Percentiles rank a stretch among this genome's conserved stretches.
Conservation (phyloP, 2,888 invertebrate species). For the Mythimna lalbum region DNA sequence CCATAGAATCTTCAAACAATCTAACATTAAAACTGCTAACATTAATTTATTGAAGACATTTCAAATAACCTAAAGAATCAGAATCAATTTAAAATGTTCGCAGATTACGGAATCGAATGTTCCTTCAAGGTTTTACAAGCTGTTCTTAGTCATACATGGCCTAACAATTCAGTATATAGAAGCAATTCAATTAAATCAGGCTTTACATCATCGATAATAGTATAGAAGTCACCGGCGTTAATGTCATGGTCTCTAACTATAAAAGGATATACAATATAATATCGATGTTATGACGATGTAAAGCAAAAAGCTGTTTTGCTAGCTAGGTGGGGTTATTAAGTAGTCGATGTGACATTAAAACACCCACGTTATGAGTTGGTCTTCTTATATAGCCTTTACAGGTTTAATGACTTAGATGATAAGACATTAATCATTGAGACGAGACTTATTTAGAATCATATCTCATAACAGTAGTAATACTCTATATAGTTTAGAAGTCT, state of each 20-base stretch:
- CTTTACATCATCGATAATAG: conserved; percentile 41
- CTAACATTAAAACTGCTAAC: too few relatives aligned
- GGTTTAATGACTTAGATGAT: conserved; percentile 23
- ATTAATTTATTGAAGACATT: too few relatives aligned
- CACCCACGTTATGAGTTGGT: conserved; percentile 46
- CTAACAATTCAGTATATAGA: conserved; percentile 6
- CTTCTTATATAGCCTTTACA: conserved; percentile 27
- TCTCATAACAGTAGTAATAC: conserved; percentile 2
- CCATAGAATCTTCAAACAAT: too few relatives aligned
- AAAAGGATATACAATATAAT: conserved; percentile 38
- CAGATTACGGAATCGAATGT: conserved; percentile 20
- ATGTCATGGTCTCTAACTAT: conserved; percentile 48
- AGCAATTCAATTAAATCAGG: conserved; percentile 31
- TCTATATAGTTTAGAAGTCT: background rate
- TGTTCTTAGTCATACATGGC: conserved; percentile 11
- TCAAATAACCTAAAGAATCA: background rate
- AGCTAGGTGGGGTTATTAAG: conserved; percentile 17
- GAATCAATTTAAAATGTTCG: background rate
- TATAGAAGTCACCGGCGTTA: conserved; percentile 20
- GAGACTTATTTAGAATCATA: background rate
- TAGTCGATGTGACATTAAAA: conserved; percentile 46
- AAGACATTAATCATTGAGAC: conserved; percentile 14
- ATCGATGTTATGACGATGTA: conserved; percentile 29
- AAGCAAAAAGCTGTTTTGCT: conserved; percentile 33
- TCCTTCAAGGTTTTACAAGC: conserved; percentile 5